Conservation (phyloP, 2,113 vertebrate genomes). For the Nycticorax nycticorax region DNA sequence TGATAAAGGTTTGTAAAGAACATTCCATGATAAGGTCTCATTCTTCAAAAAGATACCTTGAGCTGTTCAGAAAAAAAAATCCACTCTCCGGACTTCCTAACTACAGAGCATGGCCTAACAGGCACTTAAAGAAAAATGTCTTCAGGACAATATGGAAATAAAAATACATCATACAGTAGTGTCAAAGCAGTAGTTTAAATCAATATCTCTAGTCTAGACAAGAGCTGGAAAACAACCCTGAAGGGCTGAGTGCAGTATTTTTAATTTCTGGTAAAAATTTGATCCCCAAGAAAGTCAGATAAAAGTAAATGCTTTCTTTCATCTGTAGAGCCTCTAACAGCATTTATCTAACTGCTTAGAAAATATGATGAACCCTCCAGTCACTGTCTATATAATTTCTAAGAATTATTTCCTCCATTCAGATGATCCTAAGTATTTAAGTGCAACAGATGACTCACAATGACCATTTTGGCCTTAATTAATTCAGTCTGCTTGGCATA, state of each 20-base stretch:
- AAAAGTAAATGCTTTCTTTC: conserved; percentile 10
- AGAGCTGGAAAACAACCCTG: background rate
- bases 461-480: background rate
- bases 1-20: background rate
- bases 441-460: background rate
- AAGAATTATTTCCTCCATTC: background rate
- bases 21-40: background rate
- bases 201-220: background rate
- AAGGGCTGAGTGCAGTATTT: background rate
- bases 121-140: background rate
- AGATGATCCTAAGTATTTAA: background rate
- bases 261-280: background rate
- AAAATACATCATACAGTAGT: background rate
- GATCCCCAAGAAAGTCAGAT: background rate
- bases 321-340: background rate
- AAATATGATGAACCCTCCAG: background rate
- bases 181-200: background rate
- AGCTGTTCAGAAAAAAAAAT: background rate
- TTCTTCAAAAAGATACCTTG: background rate
- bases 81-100: background rate
- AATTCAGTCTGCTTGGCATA: background rate
- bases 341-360: background rate
- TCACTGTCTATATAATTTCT: background rate
- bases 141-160: background rate
- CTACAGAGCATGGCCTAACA: background rate